Evolutionary conservation across 2,113 vertebrate genomes (phyloP).

Genomic region (Athene noctua): DNA sequence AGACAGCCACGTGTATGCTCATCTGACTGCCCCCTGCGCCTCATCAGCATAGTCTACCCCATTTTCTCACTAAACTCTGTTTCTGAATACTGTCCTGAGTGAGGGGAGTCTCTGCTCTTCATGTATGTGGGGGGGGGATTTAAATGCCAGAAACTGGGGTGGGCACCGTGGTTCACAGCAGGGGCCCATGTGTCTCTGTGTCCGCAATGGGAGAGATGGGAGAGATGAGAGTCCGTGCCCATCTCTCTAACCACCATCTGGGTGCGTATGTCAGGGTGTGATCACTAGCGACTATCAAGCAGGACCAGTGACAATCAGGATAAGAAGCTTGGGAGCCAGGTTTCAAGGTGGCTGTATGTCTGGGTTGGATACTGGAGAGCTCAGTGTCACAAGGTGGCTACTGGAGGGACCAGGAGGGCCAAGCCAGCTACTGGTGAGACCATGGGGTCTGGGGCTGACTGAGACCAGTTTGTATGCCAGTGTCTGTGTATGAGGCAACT

Average conservation of each 20-base stretch:
- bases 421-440: background rate
- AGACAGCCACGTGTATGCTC: fast-evolving
- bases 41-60: fast-evolving
- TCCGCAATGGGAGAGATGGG: fast-evolving
- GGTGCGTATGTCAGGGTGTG: background rate
- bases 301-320: background rate
- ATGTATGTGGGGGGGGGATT: background rate
- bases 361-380: fast-evolving
- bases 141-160: background rate
- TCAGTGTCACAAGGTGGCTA: background rate
- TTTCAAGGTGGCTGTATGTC: background rate
- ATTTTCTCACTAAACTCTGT: background rate
- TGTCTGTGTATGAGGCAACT: background rate
- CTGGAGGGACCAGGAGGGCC: background rate
- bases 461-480: background rate
- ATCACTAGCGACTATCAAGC: background rate
- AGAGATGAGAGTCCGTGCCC: no score
- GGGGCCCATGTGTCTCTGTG: background rate
- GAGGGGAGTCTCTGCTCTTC: background rate
- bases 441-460: background rate
- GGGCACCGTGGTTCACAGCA: background rate
- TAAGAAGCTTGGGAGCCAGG: background rate
- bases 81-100: background rate
- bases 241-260: no score
- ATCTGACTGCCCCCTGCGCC: background rate